Evolutionary conservation across 2,888 invertebrate species (phyloP).

Genomic region (Drosophila paranaensis): DNA sequence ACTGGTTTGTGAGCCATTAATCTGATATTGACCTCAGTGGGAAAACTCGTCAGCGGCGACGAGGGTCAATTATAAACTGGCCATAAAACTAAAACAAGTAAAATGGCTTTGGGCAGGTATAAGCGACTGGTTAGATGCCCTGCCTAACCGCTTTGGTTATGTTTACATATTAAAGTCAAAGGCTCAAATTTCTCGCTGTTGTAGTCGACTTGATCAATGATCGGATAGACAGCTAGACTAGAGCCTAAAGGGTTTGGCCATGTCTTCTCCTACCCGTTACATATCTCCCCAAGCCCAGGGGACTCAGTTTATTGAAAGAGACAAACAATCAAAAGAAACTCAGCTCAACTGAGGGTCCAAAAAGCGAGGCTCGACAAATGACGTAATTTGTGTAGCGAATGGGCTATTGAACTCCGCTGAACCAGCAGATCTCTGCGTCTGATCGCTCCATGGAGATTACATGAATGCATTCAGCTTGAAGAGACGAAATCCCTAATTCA

Average conservation of each 20-base stretch:
- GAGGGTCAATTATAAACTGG: constrained; percentile 35
- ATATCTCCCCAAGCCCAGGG: neutral
- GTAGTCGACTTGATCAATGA: neutral
- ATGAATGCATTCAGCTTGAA: constrained; percentile 31
- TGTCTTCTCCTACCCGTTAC: neutral
- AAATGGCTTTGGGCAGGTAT: neutral
- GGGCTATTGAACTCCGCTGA: constrained; percentile 58
- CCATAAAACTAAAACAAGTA: neutral
- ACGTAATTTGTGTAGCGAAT: constrained; percentile 53
- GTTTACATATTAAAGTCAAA: neutral
- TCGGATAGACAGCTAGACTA: neutral
- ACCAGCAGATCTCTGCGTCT: neutral
- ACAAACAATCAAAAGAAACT: constrained; percentile 7
- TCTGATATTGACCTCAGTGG: constrained; percentile 39
- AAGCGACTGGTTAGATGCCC: neutral
- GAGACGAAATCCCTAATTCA: constrained; percentile 31
- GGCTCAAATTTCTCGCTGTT: neutral
- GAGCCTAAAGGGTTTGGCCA: neutral
- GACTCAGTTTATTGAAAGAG: neutral
- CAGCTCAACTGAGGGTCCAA: constrained; percentile 2
- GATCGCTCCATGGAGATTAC: constrained; percentile 22
- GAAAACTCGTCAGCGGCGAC: constrained; percentile 8
- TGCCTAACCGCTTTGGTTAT: neutral
- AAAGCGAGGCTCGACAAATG: constrained; percentile 40
- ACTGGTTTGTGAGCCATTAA: constrained; percentile 38